Conservation (phyloP, 2,888 invertebrate species). For the Hypolimnas misippus region DNA sequence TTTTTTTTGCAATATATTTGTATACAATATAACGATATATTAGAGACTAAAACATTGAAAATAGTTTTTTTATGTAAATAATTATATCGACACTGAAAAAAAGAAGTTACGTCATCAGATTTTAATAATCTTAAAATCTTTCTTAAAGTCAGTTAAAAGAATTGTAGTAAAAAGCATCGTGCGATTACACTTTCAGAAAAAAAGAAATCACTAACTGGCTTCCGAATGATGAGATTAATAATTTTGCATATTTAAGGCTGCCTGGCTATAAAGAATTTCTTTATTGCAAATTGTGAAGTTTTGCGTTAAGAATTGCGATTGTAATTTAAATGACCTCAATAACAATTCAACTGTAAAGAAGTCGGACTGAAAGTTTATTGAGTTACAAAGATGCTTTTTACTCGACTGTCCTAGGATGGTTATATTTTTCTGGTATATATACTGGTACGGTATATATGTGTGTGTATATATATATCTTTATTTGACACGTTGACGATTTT, state of each 20-base stretch:
- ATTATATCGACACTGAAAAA: too few relatives aligned
- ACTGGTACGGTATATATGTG: too few relatives aligned
- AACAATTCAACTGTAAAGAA: background rate
- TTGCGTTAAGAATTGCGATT: background rate
- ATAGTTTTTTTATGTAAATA: too few relatives aligned
- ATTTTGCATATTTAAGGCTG: constrained; percentile 10
- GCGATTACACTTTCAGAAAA: background rate
- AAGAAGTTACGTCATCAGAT: too few relatives aligned
- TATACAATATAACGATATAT: too few relatives aligned
- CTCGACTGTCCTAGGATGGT: background rate
- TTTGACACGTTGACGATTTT: too few relatives aligned
- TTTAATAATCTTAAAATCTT: background rate
- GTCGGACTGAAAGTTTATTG: background rate
- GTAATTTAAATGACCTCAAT: background rate
- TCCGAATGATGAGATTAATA: constrained; percentile 10
- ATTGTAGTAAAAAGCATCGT: constrained; percentile 1
- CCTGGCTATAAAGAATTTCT: constrained; percentile 7
- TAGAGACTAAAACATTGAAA: too few relatives aligned
- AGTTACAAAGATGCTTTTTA: background rate
- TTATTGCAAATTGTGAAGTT: background rate
- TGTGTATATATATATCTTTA: too few relatives aligned
- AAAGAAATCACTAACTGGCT: constrained; percentile 12
- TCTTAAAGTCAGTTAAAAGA: background rate
- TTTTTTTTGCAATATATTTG: too few relatives aligned
- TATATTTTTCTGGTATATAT: background rate